These are phyloP conservation scores for Danio albolineatus DNA, from an alignment of 2,797 vertebrate genomes.

Conservation along the genomic window DNA sequence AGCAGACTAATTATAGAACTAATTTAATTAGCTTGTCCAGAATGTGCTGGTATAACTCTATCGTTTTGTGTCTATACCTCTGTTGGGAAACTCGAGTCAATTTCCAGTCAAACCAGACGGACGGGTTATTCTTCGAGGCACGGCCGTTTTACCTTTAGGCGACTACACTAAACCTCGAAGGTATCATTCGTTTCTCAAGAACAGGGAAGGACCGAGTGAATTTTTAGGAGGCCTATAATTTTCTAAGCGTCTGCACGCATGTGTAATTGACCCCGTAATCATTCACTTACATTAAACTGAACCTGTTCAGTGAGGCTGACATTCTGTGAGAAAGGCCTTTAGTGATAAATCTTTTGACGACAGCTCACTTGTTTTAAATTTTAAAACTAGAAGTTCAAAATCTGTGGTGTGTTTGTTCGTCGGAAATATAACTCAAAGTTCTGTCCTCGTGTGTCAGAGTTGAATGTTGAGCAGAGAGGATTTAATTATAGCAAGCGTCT, in stretches of 20 bases:
- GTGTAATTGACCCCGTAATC: neutral
- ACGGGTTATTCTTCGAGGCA: neutral
- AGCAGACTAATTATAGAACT: neutral
- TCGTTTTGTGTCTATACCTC: neutral
- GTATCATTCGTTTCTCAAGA: neutral
- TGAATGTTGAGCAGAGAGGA: constrained; percentile 44
- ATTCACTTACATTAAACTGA: neutral
- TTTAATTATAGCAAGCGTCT: constrained; percentile 40
- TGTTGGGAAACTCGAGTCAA: neutral
- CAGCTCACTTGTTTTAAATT: constrained; percentile 41
- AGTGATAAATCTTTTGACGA: neutral
- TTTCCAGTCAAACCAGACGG: neutral
- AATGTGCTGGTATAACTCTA: neutral
- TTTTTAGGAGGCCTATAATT: neutral
- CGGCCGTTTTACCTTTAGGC: neutral
- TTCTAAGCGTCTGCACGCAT: neutral
- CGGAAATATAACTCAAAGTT: neutral
- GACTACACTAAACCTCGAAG: neutral
- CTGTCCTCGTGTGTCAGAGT: neutral
- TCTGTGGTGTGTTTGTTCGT: constrained; percentile 54
- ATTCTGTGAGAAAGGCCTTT: neutral
- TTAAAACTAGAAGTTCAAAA: constrained; percentile 16
- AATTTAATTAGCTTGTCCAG: neutral
- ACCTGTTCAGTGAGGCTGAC: neutral
- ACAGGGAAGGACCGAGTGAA: neutral